Base-by-base conservation (phyloP, 2,888 invertebrate genomes). In the Volucella zonaria region DNA sequence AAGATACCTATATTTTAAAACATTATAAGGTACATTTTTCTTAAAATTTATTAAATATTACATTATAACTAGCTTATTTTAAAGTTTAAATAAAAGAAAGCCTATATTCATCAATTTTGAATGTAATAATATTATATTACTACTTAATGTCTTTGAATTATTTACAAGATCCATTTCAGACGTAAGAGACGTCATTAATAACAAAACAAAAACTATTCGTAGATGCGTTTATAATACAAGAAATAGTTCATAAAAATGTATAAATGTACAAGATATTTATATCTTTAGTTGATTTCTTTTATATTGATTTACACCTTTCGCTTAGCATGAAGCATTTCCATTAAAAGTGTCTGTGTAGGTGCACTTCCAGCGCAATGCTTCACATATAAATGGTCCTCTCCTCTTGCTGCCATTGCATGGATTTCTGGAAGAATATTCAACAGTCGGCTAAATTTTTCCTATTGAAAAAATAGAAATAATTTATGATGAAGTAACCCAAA, bases 261-360 rank as follows among this genome's bases (percentile, higher is more conserved):
- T 82, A 77, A 66, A 77, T 78, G 51, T 82, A 82, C 70, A 78
- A 62, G 59, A 59, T 43, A 54, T 56, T 67, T 52, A 67, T 76
- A 62, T 68, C 9, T 67, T 62, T 68, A 38, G 38, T 51, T 54
- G 43, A 56, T 67, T 74, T 59, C 14, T 4, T 52, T 62, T 64
- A 49, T 31, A 31, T 6, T 31, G 31, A 31, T 82, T 91, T 91
- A 91, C 89, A 90, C 91, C 96, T 97, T 97, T 93, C 97, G 95
- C 92, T 98, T 98, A 87, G 99, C 98, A 92, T 98, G 98, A 87
- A 99, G 94, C 98, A 99, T 99, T 93, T 99, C 99, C 97, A 99
- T 98, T 88, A 99, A 95, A 81, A 99, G 95, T n/a, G 98, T 99
- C 92, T 98, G 98, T 88, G 98, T 98, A 67, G 98, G 98, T 87